Evolutionary conservation across 2,888 invertebrate species (phyloP), one percentile per base, ranked within the genome.

Genomic region (Griposia aprilina): DNA sequence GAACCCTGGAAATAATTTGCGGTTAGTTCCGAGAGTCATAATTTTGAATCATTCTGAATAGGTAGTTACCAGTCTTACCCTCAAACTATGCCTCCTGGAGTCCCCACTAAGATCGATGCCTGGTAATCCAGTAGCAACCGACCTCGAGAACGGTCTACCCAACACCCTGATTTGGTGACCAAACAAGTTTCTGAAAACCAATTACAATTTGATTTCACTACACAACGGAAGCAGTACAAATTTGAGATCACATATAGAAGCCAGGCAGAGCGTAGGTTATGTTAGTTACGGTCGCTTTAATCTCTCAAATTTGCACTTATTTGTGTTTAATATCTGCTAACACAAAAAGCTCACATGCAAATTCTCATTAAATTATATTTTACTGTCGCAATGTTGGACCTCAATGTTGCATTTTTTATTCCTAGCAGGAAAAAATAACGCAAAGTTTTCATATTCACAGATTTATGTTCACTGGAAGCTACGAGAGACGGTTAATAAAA

Each of bases 121-220:
- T 26, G 97, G 96, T 83, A 97, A 94, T 48, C 97, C 97, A 82
- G 97, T 97, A 50, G 97, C 97, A 78, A 97, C 97, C 65, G 97
- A 97, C 90, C 97, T 97, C 81, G 97, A 97, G 92, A 97, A 97
- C 71, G 97, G 97, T 90, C 97, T 95, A 88, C 97, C 97, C 93
- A 98, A 95, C 94, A 97, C 97, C 86, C 97, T 97, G 92, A 97
- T 97, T 93, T 97, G 97, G 84, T 97, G 97, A 82, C 97, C 97
- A 91, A 97, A 97, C 95, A 97, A 97, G 90, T 97, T 97, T 93
- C 97, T 97, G 96, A 95, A 95, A 97, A 85, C 95, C 94, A 93
- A 91, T 87, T 76, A 86, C 78, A 83, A 89, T 85, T 90, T 90
- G 84, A 92, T 90, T 90, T 87, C 81, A 84, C 84, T 95, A 96